Evolutionary conservation across 2,888 invertebrate genomes (phyloP), one percentile per base, ranked within the genome.

Genomic region (Tanypteryx hageni): DNA sequence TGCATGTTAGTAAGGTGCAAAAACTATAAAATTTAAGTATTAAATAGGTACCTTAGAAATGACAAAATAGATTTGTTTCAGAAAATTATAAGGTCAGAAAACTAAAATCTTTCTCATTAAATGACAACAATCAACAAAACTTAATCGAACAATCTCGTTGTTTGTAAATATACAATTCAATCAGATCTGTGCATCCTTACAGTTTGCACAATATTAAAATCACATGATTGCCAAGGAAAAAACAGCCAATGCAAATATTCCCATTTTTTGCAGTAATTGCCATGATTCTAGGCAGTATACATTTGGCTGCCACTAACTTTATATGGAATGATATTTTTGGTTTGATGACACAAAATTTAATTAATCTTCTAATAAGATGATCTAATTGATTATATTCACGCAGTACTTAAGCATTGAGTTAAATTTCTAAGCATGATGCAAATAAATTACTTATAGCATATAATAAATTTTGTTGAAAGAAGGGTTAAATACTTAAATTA

Each of bases 321-420:
- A 76, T 27, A 76, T 76, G 76, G 76, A 76, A 76, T 76, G 76
- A 76, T 44, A 44, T 44, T 44, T 44, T 76, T 76, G 22, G 76
- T 27, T 27, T 76, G 10, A 11, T 76, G 27, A 76, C 22, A 76
- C 22, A 76, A 76, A 18, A 18, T 27, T 76, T 16, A 76, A 27
- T 14, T 76, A 76, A 27, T 27, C 16, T 76, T 22, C 44, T 44
- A 44, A 44, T 44, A 44, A 44, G 1, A 44, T 44, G 44, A 5
- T 44, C 44, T 44, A 44, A 44, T 44, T 44, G 44, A 44, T 44
- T 44, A 44, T 44, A 44, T 44, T 44, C 44, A 44, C 5, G 44
- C 44, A 44, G 44, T 44, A 44, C 44, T 44, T 44, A 44, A 5
- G 44, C 44, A 44, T 44, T 44, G 44, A 44, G 44, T 44, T 44